phyloP scores from a whole-genome alignment of 2,113 vertebrate genomes.

The Leucoraja erinaceus region DNA sequence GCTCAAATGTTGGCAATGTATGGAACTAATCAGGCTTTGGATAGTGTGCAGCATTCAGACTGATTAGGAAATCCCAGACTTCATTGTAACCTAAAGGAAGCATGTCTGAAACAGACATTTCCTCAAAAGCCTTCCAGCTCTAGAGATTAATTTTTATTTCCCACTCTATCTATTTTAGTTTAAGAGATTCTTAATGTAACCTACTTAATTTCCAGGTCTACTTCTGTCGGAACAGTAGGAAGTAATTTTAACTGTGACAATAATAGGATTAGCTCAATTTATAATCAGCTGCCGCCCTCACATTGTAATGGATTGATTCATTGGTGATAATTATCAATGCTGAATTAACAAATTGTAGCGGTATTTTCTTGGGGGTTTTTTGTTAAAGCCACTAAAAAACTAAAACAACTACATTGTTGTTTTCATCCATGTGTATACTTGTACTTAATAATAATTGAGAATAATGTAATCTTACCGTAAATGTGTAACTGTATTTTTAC shows the following conservation, averaged over 20 bases:
- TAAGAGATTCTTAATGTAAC: constrained; percentile 2
- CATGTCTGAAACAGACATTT: constrained; percentile 30
- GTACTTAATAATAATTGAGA: too few relatives aligned
- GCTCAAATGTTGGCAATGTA: constrained; percentile 9
- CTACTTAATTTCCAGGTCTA: constrained; percentile 23
- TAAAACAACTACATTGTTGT: too few relatives aligned
- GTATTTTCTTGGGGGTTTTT: too few relatives aligned
- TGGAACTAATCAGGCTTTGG: constrained; percentile 33
- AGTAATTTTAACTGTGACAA: background rate
- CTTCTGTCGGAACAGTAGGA: background rate
- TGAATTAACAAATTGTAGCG: background rate
- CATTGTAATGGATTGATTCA: background rate
- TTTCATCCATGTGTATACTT: background rate
- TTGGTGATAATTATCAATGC: background rate
- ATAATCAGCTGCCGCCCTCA: background rate
- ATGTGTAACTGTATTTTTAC: background rate
- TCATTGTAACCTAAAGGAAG: constrained; percentile 34
- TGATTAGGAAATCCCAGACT: constrained; percentile 34
- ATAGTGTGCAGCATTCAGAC: constrained; percentile 11
- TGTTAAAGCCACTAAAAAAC: too few relatives aligned
- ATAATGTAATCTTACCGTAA: background rate
- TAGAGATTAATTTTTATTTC: constrained; percentile 21
- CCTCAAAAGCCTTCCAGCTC: constrained; percentile 21
- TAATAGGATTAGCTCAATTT: background rate
- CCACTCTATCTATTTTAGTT: constrained; percentile 11